Conservation (phyloP, 2,797 vertebrate species). For the Rhinichthys osculus region DNA sequence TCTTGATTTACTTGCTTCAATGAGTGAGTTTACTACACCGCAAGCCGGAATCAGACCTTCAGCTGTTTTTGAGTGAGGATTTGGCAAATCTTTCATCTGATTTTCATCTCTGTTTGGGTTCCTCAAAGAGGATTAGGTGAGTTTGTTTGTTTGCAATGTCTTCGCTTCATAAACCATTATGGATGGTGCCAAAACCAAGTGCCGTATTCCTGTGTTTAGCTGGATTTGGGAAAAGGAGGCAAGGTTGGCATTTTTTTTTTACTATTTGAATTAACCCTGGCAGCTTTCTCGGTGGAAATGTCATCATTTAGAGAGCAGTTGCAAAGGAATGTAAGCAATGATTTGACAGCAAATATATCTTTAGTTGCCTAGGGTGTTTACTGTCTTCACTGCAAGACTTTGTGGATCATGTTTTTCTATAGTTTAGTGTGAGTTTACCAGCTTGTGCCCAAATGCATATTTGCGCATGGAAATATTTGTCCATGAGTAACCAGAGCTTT, state of each 20-base stretch:
- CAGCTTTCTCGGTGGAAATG: constrained; percentile 42
- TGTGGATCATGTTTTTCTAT: constrained; percentile 26
- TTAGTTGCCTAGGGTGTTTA: constrained; percentile 37
- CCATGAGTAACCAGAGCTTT: background rate
- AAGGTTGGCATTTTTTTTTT: constrained; percentile 38
- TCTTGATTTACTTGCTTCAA: constrained; percentile 18
- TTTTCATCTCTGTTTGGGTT: constrained; percentile 54
- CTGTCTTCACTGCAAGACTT: constrained; percentile 25
- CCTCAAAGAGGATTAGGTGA: constrained; percentile 44
- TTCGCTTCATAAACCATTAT: constrained; percentile 26
- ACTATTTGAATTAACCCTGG: constrained; percentile 45
- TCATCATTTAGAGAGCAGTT: constrained; percentile 30
- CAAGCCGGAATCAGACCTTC: constrained; percentile 18
- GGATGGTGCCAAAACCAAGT: constrained; percentile 63
- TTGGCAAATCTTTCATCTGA: constrained; percentile 45
- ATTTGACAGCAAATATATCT: constrained; percentile 44
- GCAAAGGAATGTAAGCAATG: constrained; percentile 39
- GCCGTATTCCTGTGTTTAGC: constrained; percentile 42
- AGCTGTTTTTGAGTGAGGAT: constrained; percentile 51
- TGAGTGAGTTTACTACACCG: constrained; percentile 1
- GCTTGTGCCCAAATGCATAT: constrained; percentile 11
- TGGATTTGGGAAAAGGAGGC: constrained; percentile 23
- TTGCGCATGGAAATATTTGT: background rate
- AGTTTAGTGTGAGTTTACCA: background rate
- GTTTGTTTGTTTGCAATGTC: constrained; percentile 52